phyloP scores from a whole-genome alignment of 2,113 vertebrate species.

The Ceyx melanurus region DNA sequence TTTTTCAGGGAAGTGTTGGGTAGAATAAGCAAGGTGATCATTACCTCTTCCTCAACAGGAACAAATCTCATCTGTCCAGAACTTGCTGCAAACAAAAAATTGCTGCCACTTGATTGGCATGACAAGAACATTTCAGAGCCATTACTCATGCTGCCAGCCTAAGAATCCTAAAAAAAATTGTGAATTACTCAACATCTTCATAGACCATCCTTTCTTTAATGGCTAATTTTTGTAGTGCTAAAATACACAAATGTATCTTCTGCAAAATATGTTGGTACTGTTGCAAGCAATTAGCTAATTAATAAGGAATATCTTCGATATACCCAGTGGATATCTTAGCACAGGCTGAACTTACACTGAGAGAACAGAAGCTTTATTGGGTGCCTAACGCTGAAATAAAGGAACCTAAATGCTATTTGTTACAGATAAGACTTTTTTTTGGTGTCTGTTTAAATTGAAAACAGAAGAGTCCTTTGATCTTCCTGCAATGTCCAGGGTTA shows the following conservation, averaged over 20 bases:
- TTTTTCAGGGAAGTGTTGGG: not conserved
- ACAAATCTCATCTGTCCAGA: not conserved
- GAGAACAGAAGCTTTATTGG: slow-evolving; percentile 76
- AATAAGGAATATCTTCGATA: not conserved
- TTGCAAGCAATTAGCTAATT: not conserved
- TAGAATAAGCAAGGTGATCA: not conserved
- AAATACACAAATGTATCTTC: not conserved
- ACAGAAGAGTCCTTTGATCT: not conserved
- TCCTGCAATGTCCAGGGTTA: not conserved
- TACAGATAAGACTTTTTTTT: not conserved
- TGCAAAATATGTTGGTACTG: not conserved
- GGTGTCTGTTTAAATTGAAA: not conserved
- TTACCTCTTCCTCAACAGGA: not conserved
- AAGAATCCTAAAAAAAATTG: not conserved
- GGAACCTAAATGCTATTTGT: not conserved
- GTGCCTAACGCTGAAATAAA: not conserved
- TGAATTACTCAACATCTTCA: not conserved
- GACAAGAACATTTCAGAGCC: not conserved
- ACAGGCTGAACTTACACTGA: slow-evolving; percentile 70
- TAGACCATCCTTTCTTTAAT: not conserved
- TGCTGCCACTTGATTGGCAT: not conserved
- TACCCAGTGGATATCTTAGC: not conserved
- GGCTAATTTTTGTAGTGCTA: not conserved
- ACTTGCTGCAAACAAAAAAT: not conserved
- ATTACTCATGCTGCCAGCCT: fast-evolving